Evolutionary conservation across 2,888 invertebrate genomes (phyloP), one percentile per base, ranked within the genome.

Genomic region (Margaritifera margaritifera): DNA sequence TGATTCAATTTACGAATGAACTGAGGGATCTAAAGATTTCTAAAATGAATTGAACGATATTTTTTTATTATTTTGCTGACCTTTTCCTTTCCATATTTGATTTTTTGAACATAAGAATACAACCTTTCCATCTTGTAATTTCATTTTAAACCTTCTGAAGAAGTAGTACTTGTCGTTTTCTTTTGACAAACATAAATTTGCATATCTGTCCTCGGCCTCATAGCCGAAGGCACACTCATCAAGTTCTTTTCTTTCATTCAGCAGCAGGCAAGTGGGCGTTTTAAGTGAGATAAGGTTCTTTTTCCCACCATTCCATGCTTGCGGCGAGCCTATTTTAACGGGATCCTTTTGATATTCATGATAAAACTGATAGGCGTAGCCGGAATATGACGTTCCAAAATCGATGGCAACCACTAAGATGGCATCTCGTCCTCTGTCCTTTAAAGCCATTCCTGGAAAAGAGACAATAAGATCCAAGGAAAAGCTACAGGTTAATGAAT

Each of bases 91-190:
- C 63, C 61, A n/a, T 67, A 61, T 52, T 64, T 57, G 6, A 71
- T 27, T 24, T 51, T 24, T 27, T 4, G 42, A 42, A n/a, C 20
- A 25, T 51, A 50, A 20, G 20, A 61, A 55, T 53, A 53, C 20
- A 58, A 68, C 68, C 62, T 6, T 53, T 59, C 66, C 66, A 50
- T 66, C 56, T 42, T 71, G 60, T 6, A 71, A 54, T 22, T 64
- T 71, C 71, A 71, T 71, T 51, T 71, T 71, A 55, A 71, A 71
- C 60, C 71, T 55, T 19, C 64, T 54, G 52, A 71, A 71, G 19
- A 57, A 71, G 19, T 67, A 64, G 50, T 50, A 64, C 6, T 71
- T 60, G 4, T 55, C 25, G 20, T 62, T 58, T 4, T 60, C 55
- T 20, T 31, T 58, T 22, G 66, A 64, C 24, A 67, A 53, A 19